Conservation (phyloP, 2,113 vertebrate species). For the Hylia prasina region DNA sequence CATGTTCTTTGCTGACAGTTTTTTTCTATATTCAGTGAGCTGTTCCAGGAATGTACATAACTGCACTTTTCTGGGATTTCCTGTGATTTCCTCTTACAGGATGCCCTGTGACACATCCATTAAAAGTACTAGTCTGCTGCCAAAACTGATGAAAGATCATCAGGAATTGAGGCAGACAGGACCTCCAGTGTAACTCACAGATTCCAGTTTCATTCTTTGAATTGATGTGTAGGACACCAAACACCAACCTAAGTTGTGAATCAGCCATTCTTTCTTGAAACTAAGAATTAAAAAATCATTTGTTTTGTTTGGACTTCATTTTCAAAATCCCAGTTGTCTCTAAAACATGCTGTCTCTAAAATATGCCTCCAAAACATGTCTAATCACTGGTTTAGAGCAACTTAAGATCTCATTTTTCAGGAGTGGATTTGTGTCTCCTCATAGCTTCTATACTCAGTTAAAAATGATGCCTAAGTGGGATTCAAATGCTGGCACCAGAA, state of each 20-base stretch:
- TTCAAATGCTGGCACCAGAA: background rate
- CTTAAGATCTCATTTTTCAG: background rate
- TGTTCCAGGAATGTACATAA: background rate
- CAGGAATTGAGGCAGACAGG: background rate
- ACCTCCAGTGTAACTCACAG: background rate
- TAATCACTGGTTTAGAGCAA: background rate
- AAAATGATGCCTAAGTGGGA: background rate
- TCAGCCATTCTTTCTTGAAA: background rate
- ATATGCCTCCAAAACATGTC: too few species aligned
- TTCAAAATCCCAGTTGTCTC: background rate
- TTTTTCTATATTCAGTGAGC: background rate
- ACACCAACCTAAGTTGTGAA: background rate
- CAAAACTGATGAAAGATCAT: background rate
- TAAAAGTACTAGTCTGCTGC: background rate
- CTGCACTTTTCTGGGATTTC: background rate
- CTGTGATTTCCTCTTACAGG: background rate
- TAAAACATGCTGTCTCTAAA: background rate
- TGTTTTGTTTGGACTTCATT: background rate
- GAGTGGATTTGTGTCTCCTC: background rate
- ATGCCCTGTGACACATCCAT: background rate
- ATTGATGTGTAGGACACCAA: background rate
- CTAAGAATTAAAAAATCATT: background rate
- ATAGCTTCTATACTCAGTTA: background rate
- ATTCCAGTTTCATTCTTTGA: background rate
- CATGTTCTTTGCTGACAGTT: background rate